These are phyloP conservation scores for Sebastes variabilis DNA, from an alignment of 2,797 vertebrate genomes.

Conservation along the genomic window DNA sequence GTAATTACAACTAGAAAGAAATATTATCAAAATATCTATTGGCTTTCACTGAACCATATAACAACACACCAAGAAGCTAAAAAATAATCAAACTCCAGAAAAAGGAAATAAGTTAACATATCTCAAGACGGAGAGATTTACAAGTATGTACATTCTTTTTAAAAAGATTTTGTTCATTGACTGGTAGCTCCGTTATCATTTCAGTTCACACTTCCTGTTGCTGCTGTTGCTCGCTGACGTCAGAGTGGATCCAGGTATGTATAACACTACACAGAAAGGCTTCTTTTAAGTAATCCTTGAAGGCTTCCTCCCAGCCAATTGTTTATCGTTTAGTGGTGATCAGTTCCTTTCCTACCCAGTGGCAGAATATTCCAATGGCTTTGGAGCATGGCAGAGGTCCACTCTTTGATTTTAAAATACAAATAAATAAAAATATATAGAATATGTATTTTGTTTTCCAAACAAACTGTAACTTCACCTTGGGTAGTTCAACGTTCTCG, in stretches of 20 bases:
- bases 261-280: conserved; percentile 3
- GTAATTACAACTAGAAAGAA: conserved; percentile 49
- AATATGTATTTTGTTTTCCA: conserved; percentile 58
- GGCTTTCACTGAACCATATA: conserved; percentile 73
- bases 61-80: conserved; percentile 73
- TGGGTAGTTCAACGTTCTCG: conserved; percentile 39
- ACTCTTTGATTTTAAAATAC: conserved; percentile 57
- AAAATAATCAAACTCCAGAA: conserved; percentile 62
- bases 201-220: conserved; percentile 39
- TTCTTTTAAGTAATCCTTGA: conserved; percentile 33
- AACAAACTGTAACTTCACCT: conserved; percentile 32
- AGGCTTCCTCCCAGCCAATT: conserved; percentile 27
- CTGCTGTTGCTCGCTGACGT: conserved; percentile 18
- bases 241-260: conserved; percentile 45
- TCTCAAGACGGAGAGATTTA: conserved; percentile 76
- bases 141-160: conserved; percentile 82
- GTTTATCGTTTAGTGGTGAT: conserved; percentile 25
- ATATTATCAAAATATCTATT: conserved; percentile 76
- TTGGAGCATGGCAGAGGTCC: conserved; percentile 68
- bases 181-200: conserved; percentile 30
- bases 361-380: conserved; percentile 58
- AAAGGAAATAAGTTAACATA: conserved; percentile 81
- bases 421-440: conserved; percentile 69
- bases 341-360: conserved; percentile 28
- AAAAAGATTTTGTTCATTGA: conserved; percentile 61